A percentile compares a stretch with the other conserved stretches of the same genome.
phyloP scores from a whole-genome alignment of 2,888 invertebrate genomes.

The Lasius platythorax region DNA sequence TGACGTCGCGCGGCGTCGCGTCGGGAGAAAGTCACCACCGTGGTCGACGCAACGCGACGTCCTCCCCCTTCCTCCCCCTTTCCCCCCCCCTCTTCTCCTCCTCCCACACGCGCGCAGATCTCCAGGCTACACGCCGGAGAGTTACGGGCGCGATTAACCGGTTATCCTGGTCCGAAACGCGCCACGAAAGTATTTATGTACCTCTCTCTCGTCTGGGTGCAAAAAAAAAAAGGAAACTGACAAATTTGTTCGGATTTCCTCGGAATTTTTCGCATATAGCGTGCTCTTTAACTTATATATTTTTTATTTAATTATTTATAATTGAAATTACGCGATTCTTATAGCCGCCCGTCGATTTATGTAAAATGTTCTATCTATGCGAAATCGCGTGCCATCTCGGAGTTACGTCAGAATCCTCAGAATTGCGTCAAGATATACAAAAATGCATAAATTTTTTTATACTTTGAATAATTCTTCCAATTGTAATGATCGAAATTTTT shows the following conservation, averaged over 20 bases:
- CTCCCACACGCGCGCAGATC: neutral
- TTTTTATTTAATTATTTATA: neutral
- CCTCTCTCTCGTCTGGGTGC: neutral
- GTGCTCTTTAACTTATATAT: neutral
- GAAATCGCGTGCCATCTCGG: neutral
- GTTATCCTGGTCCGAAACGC: slow-evolving; percentile 26
- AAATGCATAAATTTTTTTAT: no score
- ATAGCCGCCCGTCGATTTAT: neutral
- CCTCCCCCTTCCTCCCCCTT: no score
- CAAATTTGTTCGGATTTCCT: neutral
- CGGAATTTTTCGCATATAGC: no score
- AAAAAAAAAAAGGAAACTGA: neutral
- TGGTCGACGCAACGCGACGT: neutral
- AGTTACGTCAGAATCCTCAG: neutral
- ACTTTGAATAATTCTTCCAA: neutral
- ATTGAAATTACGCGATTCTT: neutral
- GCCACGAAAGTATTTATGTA: neutral
- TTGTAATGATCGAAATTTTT: neutral
- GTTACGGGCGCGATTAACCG: slow-evolving; percentile 40
- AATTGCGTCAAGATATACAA: neutral
- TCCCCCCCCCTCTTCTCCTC: neutral
- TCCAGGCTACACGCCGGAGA: slow-evolving; percentile 6
- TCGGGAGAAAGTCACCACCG: slow-evolving; percentile 57
- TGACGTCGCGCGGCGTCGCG: slow-evolving; percentile 63
- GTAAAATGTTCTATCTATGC: no score